Base-by-base conservation (phyloP, 2,888 invertebrate genomes). In the Ormia ochracea region DNA sequence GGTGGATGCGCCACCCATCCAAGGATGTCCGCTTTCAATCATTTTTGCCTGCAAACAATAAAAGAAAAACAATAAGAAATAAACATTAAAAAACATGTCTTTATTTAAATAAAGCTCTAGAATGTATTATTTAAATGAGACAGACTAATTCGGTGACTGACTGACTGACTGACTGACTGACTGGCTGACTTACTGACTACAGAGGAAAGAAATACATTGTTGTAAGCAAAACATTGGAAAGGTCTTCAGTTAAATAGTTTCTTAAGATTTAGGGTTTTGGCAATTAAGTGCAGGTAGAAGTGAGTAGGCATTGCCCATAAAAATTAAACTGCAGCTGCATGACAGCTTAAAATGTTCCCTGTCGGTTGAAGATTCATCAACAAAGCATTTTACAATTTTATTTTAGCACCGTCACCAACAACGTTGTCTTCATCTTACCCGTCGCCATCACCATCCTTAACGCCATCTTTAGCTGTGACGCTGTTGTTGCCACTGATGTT, bases 11-110 rank as follows among this genome's bases (percentile, higher is more conserved):
- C 86, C 88, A 50, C 87, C 85, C 88, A 88, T 88, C 88, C 88
- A 88, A 78, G 84, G 87, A 83, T 88, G 89, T 81, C 88, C 88
- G 81, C 86, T 87, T 84, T 88, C 88, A 81, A 88, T 89, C 84
- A 88, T 86, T 84, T 88, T 88, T 82, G 88, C 88, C 88, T 88
- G 85, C 43, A 85, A 85, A 85, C 1, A 12, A 36, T 4, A 36
- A 36, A 1, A 0, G n/a, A 21, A 85, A 74, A 54, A 70, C 5
- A 50, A 45, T 36, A 65, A 74, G 68, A 68, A 56, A 33, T 1
- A 14, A 26, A 54, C 21, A 28, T 68, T 43, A 68, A 68, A 45
- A 45, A 36, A 65, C n/a, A 73, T 56, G 56, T 36, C 59, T 70
- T 70, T 21, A 70, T 70, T 70, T 70, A 70, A 70, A 70, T 70